These are phyloP conservation scores for Cerastis rubricosa DNA, from an alignment of 2,888 invertebrate genomes.

Conservation along the genomic window DNA sequence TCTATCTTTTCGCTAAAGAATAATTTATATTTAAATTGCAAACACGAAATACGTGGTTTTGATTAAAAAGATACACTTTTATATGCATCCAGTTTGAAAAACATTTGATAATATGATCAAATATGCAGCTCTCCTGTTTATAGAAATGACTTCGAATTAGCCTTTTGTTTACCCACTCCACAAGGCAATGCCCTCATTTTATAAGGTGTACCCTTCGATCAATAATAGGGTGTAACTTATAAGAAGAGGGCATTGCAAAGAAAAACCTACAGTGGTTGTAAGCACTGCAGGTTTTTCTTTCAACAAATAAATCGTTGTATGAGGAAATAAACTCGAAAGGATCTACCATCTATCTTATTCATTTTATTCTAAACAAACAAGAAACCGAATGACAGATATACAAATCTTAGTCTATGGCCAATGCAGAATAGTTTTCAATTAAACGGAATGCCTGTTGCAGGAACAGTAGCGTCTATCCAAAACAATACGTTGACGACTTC, in stretches of 20 bases:
- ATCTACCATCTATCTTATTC: too few species aligned
- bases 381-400: slow-evolving; percentile 9
- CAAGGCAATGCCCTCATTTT: background rate
- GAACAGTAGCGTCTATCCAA: slow-evolving; percentile 2
- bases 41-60: background rate
- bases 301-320: too few species aligned
- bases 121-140: background rate
- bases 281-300: too few species aligned
- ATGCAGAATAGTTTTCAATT: slow-evolving; percentile 67
- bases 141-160: slow-evolving; percentile 3
- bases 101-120: background rate
- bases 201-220: too few species aligned
- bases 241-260: too few species aligned
- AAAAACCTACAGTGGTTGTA: too few species aligned
- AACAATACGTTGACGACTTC: slow-evolving; percentile 46
- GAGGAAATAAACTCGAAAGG: too few species aligned
- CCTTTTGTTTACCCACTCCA: background rate
- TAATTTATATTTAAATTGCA: background rate
- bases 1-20: background rate
- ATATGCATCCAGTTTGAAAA: background rate
- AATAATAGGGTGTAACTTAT: too few species aligned
- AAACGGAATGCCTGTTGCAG: slow-evolving; percentile 63
- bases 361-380: too few species aligned
- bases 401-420: slow-evolving; percentile 51
- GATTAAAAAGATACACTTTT: background rate